phyloP scores from a whole-genome alignment of 2,113 vertebrate species.

The Stigmatopora nigra region DNA sequence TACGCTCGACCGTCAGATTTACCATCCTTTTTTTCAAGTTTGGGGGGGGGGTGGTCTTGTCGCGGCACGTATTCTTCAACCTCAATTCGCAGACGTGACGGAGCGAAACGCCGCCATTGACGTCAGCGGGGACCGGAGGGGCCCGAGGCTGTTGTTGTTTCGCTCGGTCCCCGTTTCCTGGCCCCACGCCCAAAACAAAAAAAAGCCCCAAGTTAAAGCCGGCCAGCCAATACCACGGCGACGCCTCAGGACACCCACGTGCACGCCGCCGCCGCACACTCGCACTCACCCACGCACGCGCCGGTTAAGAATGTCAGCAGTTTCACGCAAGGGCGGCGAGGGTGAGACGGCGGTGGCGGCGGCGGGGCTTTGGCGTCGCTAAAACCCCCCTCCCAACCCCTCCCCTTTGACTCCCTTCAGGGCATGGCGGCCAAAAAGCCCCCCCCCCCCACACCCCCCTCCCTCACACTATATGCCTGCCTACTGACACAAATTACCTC shows the following conservation, averaged over 20 bases:
- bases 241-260: conserved; percentile 9
- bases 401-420: conserved; percentile 61
- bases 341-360: conserved; percentile 56
- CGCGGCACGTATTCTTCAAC: conserved; percentile 38
- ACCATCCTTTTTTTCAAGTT: conserved; percentile 20
- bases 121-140: conserved; percentile 50
- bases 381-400: conserved; percentile 52
- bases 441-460: conserved; percentile 15
- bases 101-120: conserved; percentile 51
- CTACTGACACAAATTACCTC: conserved; percentile 66
- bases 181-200: conserved; percentile 45
- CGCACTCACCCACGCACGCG: conserved; percentile 7
- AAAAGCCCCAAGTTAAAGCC: conserved; percentile 44
- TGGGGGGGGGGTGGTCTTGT: conserved; percentile 39
- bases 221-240: conserved; percentile 43
- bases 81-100: conserved; percentile 47
- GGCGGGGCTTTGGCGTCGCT: conserved; percentile 64
- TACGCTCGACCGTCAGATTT: conserved; percentile 36
- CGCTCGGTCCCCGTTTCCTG: conserved; percentile 37
- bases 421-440: conserved; percentile 62
- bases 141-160: conserved; percentile 48
- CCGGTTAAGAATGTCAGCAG: conserved; percentile 51
- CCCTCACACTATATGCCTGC: conserved; percentile 31
- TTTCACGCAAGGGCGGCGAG: conserved; percentile 57
- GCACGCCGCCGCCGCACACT: conserved; percentile 11